A percentile compares a stretch with the other conserved stretches of the same genome.
Conservation (phyloP, 2,113 vertebrate species). For the Falco punctatus region DNA sequence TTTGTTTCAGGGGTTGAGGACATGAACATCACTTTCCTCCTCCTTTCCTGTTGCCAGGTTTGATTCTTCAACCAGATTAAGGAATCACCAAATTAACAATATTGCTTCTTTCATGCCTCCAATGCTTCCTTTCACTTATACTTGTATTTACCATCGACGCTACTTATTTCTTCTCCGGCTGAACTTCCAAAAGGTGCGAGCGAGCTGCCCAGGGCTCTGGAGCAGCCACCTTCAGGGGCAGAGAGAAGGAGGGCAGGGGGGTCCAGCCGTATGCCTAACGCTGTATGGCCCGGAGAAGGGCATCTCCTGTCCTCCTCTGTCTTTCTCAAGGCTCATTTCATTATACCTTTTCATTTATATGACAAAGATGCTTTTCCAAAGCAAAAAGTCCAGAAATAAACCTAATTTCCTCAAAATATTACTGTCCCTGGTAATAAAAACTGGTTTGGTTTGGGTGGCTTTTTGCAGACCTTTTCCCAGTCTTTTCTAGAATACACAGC, state of each 20-base stretch:
- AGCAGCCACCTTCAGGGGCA: neutral
- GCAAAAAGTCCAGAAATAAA: neutral
- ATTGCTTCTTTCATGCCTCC: neutral
- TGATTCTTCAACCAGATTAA: neutral
- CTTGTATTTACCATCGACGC: neutral
- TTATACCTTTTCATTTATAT: neutral
- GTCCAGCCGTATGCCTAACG: fast-evolving
- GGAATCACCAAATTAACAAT: neutral
- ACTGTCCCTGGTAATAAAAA: neutral
- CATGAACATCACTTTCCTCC: neutral
- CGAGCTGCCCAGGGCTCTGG: neutral
- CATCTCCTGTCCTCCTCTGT: neutral
- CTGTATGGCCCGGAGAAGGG: neutral
- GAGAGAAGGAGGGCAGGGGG: neutral
- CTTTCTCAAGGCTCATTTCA: neutral
- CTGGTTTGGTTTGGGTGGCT: fast-evolving
- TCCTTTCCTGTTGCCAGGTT: neutral
- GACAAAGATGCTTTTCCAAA: neutral
- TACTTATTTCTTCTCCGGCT: neutral
- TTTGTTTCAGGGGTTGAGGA: neutral
- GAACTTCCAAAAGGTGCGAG: neutral
- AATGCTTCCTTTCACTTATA: neutral
- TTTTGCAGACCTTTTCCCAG: neutral
- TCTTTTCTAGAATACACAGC: neutral
- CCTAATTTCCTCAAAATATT: neutral